A percentile compares a stretch with the other conserved stretches of the same genome.
Evolutionary conservation across 2,113 vertebrate genomes (phyloP).

Genomic region (Thunnus maccoyii): DNA sequence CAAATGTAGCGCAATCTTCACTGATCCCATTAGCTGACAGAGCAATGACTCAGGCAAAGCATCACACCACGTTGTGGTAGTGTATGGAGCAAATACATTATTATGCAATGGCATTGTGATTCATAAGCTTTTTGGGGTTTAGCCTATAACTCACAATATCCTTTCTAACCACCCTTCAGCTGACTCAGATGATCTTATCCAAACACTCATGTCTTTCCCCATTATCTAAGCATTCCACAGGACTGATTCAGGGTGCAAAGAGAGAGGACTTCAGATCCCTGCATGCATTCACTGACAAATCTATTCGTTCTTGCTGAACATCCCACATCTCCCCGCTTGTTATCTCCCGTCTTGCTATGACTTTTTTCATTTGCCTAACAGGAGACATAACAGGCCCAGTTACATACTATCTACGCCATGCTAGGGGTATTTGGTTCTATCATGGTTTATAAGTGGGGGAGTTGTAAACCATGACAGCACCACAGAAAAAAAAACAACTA

Average conservation of each 20-base stretch:
- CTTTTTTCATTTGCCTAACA: neutral
- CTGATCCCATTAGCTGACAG: neutral
- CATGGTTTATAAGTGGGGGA: neutral
- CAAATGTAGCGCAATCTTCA: neutral
- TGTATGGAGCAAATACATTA: neutral
- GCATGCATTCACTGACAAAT: slow-evolving; percentile 31
- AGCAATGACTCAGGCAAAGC: neutral
- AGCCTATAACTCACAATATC: slow-evolving; percentile 2
- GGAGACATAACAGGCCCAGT: neutral
- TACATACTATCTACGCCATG: slow-evolving; percentile 6
- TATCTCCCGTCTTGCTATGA: neutral
- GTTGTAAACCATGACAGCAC: slow-evolving; percentile 2
- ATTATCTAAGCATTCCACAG: slow-evolving; percentile 40
- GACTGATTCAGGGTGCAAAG: slow-evolving; percentile 12
- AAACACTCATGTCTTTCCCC: slow-evolving; percentile 20
- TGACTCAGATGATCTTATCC: slow-evolving; percentile 8
- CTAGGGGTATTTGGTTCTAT: neutral
- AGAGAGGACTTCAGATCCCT: slow-evolving; percentile 6
- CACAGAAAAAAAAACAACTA: slow-evolving; percentile 7
- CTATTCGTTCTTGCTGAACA: slow-evolving; percentile 16
- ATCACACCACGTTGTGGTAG: neutral
- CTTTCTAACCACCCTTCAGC: slow-evolving; percentile 12
- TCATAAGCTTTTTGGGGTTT: neutral
- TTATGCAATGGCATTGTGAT: neutral
- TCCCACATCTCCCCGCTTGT: slow-evolving; percentile 6